Conservation (phyloP, 2,113 vertebrate species). For the Ailuropoda melanoleuca region DNA sequence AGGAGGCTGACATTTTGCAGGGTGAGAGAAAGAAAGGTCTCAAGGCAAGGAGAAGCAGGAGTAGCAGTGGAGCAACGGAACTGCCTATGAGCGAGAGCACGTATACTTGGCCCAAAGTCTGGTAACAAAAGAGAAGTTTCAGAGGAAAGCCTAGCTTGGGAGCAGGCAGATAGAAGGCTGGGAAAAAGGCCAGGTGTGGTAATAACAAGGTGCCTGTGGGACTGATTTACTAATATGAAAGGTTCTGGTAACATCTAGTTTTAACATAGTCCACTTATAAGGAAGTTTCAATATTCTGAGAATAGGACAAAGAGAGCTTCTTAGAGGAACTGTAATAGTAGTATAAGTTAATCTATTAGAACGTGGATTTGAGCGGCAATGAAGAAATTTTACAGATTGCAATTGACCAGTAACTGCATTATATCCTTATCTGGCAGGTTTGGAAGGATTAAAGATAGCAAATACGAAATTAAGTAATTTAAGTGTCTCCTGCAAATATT, state of each 20-base stretch:
- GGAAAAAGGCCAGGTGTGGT: not conserved
- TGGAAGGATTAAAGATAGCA: not conserved
- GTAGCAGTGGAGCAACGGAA: not conserved
- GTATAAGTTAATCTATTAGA: not conserved
- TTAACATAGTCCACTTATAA: not conserved
- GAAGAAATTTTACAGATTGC: not conserved
- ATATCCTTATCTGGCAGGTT: conserved; percentile 10
- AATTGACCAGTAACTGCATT: not conserved
- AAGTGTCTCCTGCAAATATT: not conserved
- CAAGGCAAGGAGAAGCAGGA: not conserved
- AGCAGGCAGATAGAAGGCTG: not conserved
- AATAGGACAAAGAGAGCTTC: not conserved
- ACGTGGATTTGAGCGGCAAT: not conserved
- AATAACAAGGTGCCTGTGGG: not conserved
- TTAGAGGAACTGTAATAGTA: not conserved
- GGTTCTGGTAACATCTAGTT: not conserved
- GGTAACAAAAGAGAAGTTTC: not conserved
- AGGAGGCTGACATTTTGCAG: not conserved
- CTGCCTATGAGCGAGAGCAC: not conserved
- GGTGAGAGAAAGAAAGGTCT: not conserved
- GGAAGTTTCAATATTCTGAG: not conserved
- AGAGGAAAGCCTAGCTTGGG: not conserved
- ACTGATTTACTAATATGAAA: not conserved
- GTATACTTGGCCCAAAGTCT: not conserved
- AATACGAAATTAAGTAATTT: not conserved